Evolutionary conservation across 1,140 invertebrate species (phyloP), one percentile per base, ranked within the genome.

Genomic region (Propsilocerus akamusi): DNA sequence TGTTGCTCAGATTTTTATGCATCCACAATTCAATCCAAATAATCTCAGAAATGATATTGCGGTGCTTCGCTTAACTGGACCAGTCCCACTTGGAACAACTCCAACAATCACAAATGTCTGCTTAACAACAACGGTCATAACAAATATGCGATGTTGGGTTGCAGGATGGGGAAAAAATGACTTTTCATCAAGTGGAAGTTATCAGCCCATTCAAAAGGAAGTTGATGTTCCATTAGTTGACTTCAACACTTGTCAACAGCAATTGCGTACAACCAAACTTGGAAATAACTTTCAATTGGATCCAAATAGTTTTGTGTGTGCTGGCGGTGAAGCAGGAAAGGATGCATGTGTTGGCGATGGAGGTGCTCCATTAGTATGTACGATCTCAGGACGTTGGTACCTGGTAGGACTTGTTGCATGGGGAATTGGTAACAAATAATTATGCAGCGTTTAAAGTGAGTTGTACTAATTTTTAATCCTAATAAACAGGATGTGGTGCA

Each of bases 151-250:
- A 54, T 88, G 85, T 58, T 77, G 71, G 70, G 81, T 86, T 0
- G 72, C 82, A 2, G 85, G 85, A n/a, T 87, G 84, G 82, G 84
- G 85, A 23, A 84, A 85, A 56, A 72, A 84, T n/a, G n/a, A n/a
- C n/a, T n/a, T n/a, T 57, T 74, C 78, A 53, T 87, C 86, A 55
- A 80, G 79, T 25, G 79, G 78, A 0, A 68, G 66, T 26, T 82
- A 79, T 57, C 81, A 82, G 58, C 72, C 72, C 47, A 75, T 80
- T 23, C 57, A 81, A 54, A 78, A 77, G 54, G 68, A 80, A 58
- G 78, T 86, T 0, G 81, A 85, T 49, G 73, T 87, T 0, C 77
- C 80, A 0, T 69, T 87, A 28, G 58, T 83, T 8, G 65, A 68
- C 12, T 61, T 71, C 5, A 61, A 65, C 4, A 67, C 70, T 6